Base-by-base conservation (phyloP, 2,888 invertebrate genomes). In the Myopa tessellatipennis region DNA sequence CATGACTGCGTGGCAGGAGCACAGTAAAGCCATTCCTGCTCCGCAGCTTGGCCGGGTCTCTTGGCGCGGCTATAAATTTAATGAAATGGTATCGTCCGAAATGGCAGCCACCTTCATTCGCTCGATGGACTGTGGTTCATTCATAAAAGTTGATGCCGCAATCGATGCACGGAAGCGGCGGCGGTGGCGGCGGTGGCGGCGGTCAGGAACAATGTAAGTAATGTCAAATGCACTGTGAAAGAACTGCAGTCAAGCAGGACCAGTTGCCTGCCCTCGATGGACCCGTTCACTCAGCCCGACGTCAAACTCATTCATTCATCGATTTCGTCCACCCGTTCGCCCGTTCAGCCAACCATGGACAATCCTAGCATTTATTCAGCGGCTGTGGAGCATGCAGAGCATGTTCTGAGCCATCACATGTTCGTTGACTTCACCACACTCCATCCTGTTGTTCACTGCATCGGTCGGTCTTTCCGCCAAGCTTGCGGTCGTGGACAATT, bases 11-110 rank as follows among this genome's bases (percentile, higher is more conserved):
- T 16, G 60, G 34, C 55, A 58, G 40, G 4, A 34, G 38, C 16
- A n/a, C 12, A 26, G 52, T 16, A 61, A 38, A n/a, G 60, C 26
- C 26, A 26, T 26, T 26, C 26, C 26, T 26, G 5, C 4, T 14
- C 8, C 55, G 55, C 14, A 12, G 3, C 16, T 55, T n/a, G 16
- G 16, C 12, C 36, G 36, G 45, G 45, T 26, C 61, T 65, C 36
- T 14, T 38, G 38, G 74, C 71, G 75, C 79, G 80, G 80, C 79
- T 82, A 81, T 82, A 82, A 81, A 81, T 82, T 81, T 82, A 81
- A 82, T 80, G 81, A 81, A 82, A 82, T 82, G 82, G 79, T 79
- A 80, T 77, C 80, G 80, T 79, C 77, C 77, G 67, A 74, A 77
- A 80, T 77, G 79, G 75, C 80, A 77, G 70, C 69, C 68, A 75